Base-by-base conservation (phyloP, 1,140 invertebrate genomes). In the Lasioglossum albipes region DNA sequence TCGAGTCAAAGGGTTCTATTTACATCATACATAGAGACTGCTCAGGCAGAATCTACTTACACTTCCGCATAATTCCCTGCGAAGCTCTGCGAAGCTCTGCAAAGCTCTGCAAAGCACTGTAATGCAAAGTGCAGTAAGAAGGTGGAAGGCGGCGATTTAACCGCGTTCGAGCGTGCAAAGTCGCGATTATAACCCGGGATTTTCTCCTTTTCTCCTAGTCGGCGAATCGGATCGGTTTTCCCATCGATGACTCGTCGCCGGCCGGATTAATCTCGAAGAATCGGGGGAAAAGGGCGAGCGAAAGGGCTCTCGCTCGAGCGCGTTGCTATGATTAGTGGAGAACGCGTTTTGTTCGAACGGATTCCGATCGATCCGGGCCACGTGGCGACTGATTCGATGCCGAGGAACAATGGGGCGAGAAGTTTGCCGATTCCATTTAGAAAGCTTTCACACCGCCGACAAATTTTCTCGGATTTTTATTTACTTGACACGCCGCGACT, bases 231-330 rank as follows among this genome's bases (percentile, higher is more conserved):
- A 49, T 68, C 42, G 57, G 20, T 20, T 36, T 36, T 57, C 57
- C 7, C 18, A 59, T 52, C 57, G 52, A n/a, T 65, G 54, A 61
- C 45, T 54, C 18, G 31, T 66, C 62, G 7, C 22, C 31, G 18
- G 52, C 20, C 52, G 74, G 49, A 54, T 59, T 76, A 76, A 62
- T 70, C 75, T 71, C 68, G 64, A 45, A 65, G 68, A n/a, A 62
- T 61, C 31, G 31, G 69, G 54, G 64, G 61, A 61, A 70, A 78
- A 78, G 52, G 27, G 65, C 18, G 69, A 65, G 64, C 68, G 49
- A 70, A 78, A 78, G 52, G 27, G 65, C 18, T 42, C 27, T 27
- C 54, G 65, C 68, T 69, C 31, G 59, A 13, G n/a, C 66, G 41
- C 18, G 22, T 45, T 4, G 45, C 68, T 78, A 78, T 65, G 54